Percentiles rank a stretch among this genome's conserved stretches.
phyloP scores from a whole-genome alignment of 2,888 invertebrate genomes.

The Ramazzottius varieornatus region DNA sequence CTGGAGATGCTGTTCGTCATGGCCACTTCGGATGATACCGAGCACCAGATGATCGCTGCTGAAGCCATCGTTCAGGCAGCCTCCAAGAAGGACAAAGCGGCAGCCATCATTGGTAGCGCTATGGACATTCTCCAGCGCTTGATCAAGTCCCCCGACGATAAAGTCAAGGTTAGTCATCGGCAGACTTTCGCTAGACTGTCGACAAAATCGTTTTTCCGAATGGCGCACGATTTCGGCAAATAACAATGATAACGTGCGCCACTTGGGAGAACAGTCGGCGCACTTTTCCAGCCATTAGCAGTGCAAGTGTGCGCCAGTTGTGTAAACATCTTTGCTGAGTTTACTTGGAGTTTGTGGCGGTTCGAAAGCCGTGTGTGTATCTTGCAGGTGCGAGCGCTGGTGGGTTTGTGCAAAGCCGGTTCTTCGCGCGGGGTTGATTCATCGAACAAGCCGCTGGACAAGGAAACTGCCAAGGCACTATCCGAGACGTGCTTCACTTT shows the following conservation, averaged over 20 bases:
- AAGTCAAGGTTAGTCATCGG: slow-evolving; percentile 41
- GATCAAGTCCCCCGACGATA: slow-evolving; percentile 65
- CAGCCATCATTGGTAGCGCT: slow-evolving; percentile 60
- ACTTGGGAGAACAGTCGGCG: too few relatives aligned
- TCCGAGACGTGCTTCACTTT: slow-evolving; percentile 81
- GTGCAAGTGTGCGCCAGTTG: too few relatives aligned
- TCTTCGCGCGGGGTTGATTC: slow-evolving; percentile 75
- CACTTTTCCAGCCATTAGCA: too few relatives aligned
- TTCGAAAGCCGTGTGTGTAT: too few relatives aligned
- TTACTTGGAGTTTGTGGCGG: too few relatives aligned
- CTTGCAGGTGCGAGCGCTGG: slow-evolving; percentile 30
- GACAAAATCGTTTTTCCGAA: too few relatives aligned
- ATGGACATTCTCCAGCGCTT: slow-evolving; percentile 72
- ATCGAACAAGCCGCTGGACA: slow-evolving; percentile 72
- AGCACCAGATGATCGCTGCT: slow-evolving; percentile 61
- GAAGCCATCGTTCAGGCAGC: slow-evolving; percentile 89
- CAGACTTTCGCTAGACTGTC: too few relatives aligned
- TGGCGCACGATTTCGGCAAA: too few relatives aligned
- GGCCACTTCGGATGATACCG: slow-evolving; percentile 66
- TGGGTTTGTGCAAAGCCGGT: slow-evolving; percentile 83
- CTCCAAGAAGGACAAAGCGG: slow-evolving; percentile 85
- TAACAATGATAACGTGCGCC: too few relatives aligned
- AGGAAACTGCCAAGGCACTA: slow-evolving; percentile 67
- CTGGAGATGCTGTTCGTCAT: slow-evolving; percentile 85
- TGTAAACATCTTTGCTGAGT: too few relatives aligned